These are phyloP conservation scores for Amiota mariae DNA, from an alignment of 2,888 invertebrate genomes.

Conservation along the genomic window DNA sequence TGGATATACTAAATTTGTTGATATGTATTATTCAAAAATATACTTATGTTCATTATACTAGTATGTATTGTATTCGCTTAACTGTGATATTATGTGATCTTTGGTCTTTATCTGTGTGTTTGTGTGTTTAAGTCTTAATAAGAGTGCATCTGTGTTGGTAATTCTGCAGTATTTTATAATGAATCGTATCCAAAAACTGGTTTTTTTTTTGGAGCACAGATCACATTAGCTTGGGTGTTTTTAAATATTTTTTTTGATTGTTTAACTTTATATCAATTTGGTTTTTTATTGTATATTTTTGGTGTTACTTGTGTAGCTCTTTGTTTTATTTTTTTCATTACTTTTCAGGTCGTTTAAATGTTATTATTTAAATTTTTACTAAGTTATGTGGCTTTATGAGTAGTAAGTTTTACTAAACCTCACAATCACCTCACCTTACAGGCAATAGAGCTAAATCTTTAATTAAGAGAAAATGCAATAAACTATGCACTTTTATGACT, in stretches of 20 bases:
- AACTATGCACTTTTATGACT: no score
- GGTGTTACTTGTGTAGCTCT: not conserved
- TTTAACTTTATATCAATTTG: not conserved
- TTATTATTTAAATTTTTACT: no score
- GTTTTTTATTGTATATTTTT: conserved; percentile 1
- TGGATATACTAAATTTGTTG: no score
- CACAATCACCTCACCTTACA: no score
- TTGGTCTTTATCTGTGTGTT: not conserved
- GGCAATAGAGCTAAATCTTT: no score
- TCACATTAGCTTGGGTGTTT: conserved; percentile 12
- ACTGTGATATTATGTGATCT: not conserved
- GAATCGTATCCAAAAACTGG: not conserved
- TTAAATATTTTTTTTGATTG: not conserved
- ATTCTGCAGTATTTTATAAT: conserved; percentile 2
- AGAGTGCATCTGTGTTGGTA: no score
- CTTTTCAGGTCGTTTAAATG: conserved; percentile 5
- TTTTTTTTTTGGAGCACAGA: conserved; percentile 21
- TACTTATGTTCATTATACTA: conserved; percentile 1
- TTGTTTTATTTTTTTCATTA: conserved; percentile 15
- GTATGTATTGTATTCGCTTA: not conserved
- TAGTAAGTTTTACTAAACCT: no score
- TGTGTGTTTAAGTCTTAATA: conserved; percentile 2
- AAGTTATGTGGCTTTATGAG: no score
- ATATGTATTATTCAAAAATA: not conserved
- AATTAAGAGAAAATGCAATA: no score